These are phyloP conservation scores for Tylochromis polylepis DNA, from an alignment of 2,113 vertebrate genomes.

Conservation along the genomic window DNA sequence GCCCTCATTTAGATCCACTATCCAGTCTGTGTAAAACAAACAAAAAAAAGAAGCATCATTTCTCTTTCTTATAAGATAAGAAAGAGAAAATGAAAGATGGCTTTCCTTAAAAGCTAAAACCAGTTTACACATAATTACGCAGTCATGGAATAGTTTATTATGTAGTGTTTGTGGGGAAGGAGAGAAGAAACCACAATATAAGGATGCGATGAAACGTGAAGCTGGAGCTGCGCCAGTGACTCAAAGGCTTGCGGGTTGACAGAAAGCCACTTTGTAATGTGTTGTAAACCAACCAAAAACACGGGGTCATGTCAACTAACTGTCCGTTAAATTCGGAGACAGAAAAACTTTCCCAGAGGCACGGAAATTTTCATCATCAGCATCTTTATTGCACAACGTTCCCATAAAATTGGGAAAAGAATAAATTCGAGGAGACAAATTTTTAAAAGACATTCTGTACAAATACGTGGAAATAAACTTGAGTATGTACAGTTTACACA, in stretches of 20 bases:
- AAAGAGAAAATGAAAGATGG: fast-evolving
- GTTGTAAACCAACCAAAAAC: not conserved
- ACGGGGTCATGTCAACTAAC: not conserved
- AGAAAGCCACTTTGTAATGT: not conserved
- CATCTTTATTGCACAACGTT: conserved; percentile 99
- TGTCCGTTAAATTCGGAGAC: not conserved
- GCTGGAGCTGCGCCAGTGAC: not conserved
- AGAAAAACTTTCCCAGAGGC: not conserved
- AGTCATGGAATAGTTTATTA: not conserved
- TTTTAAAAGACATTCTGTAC: conserved; percentile 89
- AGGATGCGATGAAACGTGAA: not conserved
- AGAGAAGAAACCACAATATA: not conserved
- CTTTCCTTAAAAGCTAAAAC: not conserved
- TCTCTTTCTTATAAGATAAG: not conserved
- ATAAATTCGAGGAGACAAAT: conserved; percentile 78
- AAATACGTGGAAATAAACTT: conserved; percentile 78
- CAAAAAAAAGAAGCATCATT: fast-evolving
- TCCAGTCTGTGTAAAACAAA: not conserved
- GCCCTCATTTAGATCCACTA: not conserved
- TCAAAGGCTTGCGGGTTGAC: not conserved
- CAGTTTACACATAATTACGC: not conserved
- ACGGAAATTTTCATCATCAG: conserved; percentile 44
- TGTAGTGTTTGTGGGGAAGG: not conserved
- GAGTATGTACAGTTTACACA: conserved; percentile 85
- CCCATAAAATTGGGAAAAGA: conserved; percentile 95